A percentile compares a stretch with the other conserved stretches of the same genome.
Conservation (phyloP, 1,140 invertebrate genomes). For the Cotesia vestalis region DNA sequence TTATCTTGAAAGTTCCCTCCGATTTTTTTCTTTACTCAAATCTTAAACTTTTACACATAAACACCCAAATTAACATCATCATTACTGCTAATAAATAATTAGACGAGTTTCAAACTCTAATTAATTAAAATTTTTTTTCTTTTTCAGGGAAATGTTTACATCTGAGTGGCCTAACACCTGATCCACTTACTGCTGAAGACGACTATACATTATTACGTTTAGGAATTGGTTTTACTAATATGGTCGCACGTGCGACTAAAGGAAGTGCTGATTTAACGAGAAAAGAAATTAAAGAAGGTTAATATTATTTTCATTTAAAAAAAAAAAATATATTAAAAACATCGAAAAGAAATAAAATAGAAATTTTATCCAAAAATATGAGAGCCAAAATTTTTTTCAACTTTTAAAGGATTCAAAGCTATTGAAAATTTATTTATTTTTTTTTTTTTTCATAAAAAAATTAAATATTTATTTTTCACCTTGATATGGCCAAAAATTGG, state of each 20-base stretch:
- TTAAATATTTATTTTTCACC: no score
- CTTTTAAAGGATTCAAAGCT: no score
- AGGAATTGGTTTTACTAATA: conserved; percentile 98
- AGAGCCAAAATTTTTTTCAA: no score
- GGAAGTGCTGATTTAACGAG: conserved; percentile 94
- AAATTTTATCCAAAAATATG: no score
- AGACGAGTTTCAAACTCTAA: neutral
- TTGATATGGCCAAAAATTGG: no score
- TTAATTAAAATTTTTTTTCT: conserved; percentile 13
- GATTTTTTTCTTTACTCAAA: conserved; percentile 4
- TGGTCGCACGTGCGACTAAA: conserved; percentile 93
- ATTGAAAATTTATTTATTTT: no score
- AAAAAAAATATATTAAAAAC: no score
- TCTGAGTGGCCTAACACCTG: conserved; percentile 90
- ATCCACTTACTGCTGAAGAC: conserved; percentile 95
- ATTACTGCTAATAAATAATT: neutral
- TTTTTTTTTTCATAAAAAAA: no score
- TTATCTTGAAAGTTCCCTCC: neutral
- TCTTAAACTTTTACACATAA: neutral
- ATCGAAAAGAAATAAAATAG: no score
- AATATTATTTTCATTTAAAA: conserved; percentile 40
- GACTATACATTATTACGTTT: conserved; percentile 92
- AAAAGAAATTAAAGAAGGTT: conserved; percentile 95
- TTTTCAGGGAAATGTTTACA: conserved; percentile 92
- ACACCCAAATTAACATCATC: neutral